Evolutionary conservation across 2,888 invertebrate species (phyloP).

Genomic region (Perithous albicinctus): DNA sequence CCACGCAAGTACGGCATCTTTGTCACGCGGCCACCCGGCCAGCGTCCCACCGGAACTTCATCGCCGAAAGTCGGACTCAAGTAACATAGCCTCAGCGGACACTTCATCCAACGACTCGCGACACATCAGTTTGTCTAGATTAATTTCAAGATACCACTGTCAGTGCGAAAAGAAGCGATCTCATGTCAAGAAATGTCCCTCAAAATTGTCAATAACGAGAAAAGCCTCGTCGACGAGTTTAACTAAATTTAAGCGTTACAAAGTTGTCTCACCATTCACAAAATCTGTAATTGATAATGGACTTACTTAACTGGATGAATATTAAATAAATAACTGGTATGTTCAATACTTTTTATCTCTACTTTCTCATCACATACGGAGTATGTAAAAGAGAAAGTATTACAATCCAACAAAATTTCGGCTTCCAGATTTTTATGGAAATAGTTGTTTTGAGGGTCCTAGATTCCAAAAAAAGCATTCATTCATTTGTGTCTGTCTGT

Average conservation of each 20-base stretch:
- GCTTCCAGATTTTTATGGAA: too few relatives aligned
- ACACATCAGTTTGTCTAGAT: slow-evolving; percentile 43
- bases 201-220: slow-evolving; percentile 44
- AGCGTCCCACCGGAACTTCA: slow-evolving; percentile 68
- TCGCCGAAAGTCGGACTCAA: slow-evolving; percentile 78
- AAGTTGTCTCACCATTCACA: slow-evolving; percentile 62
- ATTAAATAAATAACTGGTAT: slow-evolving; percentile 19
- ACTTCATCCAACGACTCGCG: slow-evolving; percentile 74
- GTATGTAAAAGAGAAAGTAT: too few relatives aligned
- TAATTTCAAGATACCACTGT: slow-evolving; percentile 52
- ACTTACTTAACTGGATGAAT: slow-evolving; percentile 54
- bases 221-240: slow-evolving; percentile 55
- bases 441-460: too few relatives aligned
- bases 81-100: slow-evolving; percentile 75
- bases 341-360: not conserved
- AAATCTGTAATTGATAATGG: slow-evolving; percentile 68
- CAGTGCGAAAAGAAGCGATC: slow-evolving; percentile 30
- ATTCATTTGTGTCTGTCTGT: too few relatives aligned
- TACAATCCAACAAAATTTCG: too few relatives aligned
- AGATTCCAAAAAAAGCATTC: too few relatives aligned
- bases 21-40: slow-evolving; percentile 78
- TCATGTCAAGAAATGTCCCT: slow-evolving; percentile 46
- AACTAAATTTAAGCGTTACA: slow-evolving; percentile 39
- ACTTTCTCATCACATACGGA: too few relatives aligned
- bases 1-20: slow-evolving; percentile 82